Base-by-base conservation (phyloP, 2,888 invertebrate genomes). In the Drosophila affinis region DNA sequence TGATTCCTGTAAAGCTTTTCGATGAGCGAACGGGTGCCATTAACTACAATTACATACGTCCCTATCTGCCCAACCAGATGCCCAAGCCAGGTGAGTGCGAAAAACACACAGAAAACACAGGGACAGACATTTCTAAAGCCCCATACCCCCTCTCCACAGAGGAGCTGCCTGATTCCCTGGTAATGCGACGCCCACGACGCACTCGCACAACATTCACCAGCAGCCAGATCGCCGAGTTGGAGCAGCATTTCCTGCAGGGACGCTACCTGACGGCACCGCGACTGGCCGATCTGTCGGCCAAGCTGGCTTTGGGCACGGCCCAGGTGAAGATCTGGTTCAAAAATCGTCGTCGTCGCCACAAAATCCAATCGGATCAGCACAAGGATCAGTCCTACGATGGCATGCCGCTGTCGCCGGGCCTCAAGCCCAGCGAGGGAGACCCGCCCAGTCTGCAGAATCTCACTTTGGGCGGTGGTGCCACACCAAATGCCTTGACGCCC, bases 251-350 rank as follows among this genome's bases (percentile, higher is more conserved):
- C 70, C 65, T 84, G 49, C 82, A 90, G 61, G 84, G 81, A 68
- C 80, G 82, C 5, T 90, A 90, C 60, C 72, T 90, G 4, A 89
- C 89, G 14, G 77, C 88, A 0, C 78, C 83, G 0, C 76, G 86
- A 12, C 62, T 90, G 32, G 79, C 82, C 21, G 83, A 90, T 60
- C 47, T 90, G 3, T 88, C 90, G 2, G 80, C 78, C 2, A 89
- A 88, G 44, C 53, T 90, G 18, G 81, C 75, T 1, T 62, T 90
- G 68, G 85, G 85, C 48, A 81, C 83, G 29, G 80, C 84, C 3
- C 90, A 89, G 58, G 89, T 90, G 1, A 90, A 87, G 65, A 88
- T 86, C 27, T 90, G 90, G 90, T 90, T 90, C 51, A 90, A 90
- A 65, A 90, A 90, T 71, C 88, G 89, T 10, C 77, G 90, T 27